Evolutionary conservation across 2,888 invertebrate species (phyloP), one percentile per base, ranked within the genome.

Genomic region (Pseudanteris insignis): DNA sequence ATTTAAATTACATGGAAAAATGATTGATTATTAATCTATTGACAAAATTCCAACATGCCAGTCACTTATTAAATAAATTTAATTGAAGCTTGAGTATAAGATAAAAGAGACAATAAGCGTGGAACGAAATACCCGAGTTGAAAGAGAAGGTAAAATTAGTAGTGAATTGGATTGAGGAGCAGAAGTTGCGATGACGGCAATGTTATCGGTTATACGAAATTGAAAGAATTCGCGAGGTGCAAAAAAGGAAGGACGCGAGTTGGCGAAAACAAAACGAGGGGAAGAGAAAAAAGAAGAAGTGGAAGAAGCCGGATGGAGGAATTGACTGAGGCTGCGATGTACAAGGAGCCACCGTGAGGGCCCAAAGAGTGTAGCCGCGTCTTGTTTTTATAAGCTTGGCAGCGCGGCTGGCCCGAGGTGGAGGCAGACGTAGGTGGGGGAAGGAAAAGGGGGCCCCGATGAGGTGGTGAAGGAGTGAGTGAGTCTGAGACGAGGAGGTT

Each of bases 351-450:
- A 78, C 78, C 72, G 79, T 74, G 76, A 77, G 75, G 76, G 76
- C 70, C 73, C 72, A 67, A 74, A 73, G 76, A 78, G 78, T 78
- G 78, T 78, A 79, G 77, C 78, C 67, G 67, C 77, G 79, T 79
- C 79, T 78, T 79, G 79, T 79, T 79, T 78, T 79, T 79, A 76
- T 78, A 78, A 76, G 76, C 75, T 74, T 72, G 69, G 73, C 75
- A 71, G 74, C 77, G 73, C 75, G 73, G 69, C 69, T 71, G 68
- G 66, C 71, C 73, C 70, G 65, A 69, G 70, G 72, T 69, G 71
- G 69, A 68, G 65, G 64, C 60, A 60, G 66, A 29, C 15, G 24
- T 46, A 32, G 43, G 60, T 50, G 48, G 62, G 57, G 62, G 51
- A 47, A 58, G 47, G 57, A 59, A 40, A 46, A 57, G 28, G 59